These are phyloP conservation scores for Alosa sapidissima DNA, from an alignment of 2,797 vertebrate species.

Conservation along the genomic window DNA sequence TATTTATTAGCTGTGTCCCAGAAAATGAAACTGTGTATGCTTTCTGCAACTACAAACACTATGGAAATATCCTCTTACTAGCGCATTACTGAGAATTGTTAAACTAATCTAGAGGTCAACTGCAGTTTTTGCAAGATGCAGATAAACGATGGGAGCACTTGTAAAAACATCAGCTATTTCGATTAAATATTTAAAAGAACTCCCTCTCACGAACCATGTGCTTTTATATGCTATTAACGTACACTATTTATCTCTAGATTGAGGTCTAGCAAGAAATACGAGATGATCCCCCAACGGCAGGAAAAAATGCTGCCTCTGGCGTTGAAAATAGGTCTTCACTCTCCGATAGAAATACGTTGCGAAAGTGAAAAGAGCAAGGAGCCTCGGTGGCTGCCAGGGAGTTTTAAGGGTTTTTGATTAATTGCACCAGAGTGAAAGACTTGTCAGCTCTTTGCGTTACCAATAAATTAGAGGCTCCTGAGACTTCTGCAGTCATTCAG, in stretches of 20 bases:
- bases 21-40: constrained; percentile 56
- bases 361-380: constrained; percentile 52
- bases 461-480: constrained; percentile 71
- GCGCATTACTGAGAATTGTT: constrained; percentile 55
- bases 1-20: constrained; percentile 77
- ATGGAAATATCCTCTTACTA: constrained; percentile 65
- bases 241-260: neutral
- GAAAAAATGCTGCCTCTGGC: constrained; percentile 67
- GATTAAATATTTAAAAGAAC: constrained; percentile 5
- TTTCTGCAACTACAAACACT: constrained; percentile 60
- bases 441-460: constrained; percentile 67
- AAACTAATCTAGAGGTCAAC: constrained; percentile 11
- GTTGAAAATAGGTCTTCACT: constrained; percentile 61
- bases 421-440: constrained; percentile 68
- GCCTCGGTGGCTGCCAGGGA: constrained; percentile 53
- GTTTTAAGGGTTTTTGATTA: constrained; percentile 68
- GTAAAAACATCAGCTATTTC: constrained; percentile 5
- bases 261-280: constrained; percentile 65
- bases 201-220: neutral
- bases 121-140: neutral
- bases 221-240: neutral
- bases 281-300: constrained; percentile 44
- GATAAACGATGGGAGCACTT: neutral
- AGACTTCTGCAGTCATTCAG: constrained; percentile 69
- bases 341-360: constrained; percentile 59